Conservation (phyloP, 2,888 invertebrate genomes). For the Hypsopygia costalis region DNA sequence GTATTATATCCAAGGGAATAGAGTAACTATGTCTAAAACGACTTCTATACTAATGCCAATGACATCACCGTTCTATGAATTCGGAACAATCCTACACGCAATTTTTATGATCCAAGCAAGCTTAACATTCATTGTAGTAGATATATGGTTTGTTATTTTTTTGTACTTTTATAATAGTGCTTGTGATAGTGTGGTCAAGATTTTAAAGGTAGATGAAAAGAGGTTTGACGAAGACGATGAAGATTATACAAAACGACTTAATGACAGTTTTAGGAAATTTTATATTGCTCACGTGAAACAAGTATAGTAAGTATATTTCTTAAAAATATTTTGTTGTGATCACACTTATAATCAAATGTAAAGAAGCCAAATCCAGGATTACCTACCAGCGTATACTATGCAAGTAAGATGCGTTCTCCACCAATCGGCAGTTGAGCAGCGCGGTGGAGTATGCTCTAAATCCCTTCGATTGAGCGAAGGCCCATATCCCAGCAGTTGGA, state of each 20-base stretch:
- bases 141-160: slow-evolving; percentile 52
- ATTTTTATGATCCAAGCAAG: slow-evolving; percentile 38
- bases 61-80: slow-evolving; percentile 49
- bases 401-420: too few species aligned
- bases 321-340: too few species aligned
- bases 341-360: too few species aligned
- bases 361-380: too few species aligned
- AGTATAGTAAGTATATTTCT: slow-evolving; percentile 37
- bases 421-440: too few species aligned
- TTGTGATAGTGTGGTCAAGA: slow-evolving; percentile 33
- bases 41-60: slow-evolving; percentile 53
- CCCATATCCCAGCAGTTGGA: too few species aligned
- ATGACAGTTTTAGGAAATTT: slow-evolving; percentile 36
- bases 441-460: too few species aligned
- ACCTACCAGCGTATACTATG: too few species aligned
- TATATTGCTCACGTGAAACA: slow-evolving; percentile 39
- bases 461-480: too few species aligned
- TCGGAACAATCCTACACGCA: slow-evolving; percentile 44
- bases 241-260: slow-evolving; percentile 36
- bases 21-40: slow-evolving; percentile 42
- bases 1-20: slow-evolving; percentile 38
- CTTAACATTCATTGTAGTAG: slow-evolving; percentile 34
- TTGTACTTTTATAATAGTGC: slow-evolving; percentile 42
- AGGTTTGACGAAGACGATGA: slow-evolving; percentile 20
- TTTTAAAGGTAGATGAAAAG: slow-evolving; percentile 26